Conservation (phyloP, 2,888 invertebrate genomes). For the Mythimna loreyi region DNA sequence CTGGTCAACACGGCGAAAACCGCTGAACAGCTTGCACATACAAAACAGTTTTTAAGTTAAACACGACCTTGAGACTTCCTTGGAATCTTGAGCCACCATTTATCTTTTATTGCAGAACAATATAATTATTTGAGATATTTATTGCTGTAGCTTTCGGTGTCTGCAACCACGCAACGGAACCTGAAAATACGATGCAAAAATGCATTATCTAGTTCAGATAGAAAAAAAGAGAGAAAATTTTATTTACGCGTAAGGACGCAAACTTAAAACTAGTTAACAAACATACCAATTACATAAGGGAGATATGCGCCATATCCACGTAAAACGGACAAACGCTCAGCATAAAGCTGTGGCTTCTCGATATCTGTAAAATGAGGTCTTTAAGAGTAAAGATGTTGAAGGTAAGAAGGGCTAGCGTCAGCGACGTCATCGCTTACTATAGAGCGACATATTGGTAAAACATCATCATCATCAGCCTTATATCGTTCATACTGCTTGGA, state of each 20-base stretch:
- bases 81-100: background rate
- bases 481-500: no score
- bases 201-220: no score
- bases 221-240: no score
- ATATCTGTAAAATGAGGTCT: background rate
- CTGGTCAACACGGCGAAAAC: conserved; percentile 47
- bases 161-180: background rate
- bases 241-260: no score
- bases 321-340: no score
- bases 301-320: no score
- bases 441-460: background rate
- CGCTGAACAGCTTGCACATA: conserved; percentile 46
- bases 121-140: background rate
- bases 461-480: no score
- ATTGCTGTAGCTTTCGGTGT: background rate
- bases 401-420: no score
- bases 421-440: background rate
- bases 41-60: conserved; percentile 48
- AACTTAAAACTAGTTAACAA: no score
- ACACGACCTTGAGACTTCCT: conserved; percentile 11
- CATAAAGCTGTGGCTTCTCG: no score
- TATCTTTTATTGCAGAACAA: background rate
- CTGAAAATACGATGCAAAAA: background rate
- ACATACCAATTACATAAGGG: no score
- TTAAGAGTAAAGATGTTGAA: background rate